phyloP scores from a whole-genome alignment of 2,113 vertebrate species.

The Cryptoleucopteryx plumbea region DNA sequence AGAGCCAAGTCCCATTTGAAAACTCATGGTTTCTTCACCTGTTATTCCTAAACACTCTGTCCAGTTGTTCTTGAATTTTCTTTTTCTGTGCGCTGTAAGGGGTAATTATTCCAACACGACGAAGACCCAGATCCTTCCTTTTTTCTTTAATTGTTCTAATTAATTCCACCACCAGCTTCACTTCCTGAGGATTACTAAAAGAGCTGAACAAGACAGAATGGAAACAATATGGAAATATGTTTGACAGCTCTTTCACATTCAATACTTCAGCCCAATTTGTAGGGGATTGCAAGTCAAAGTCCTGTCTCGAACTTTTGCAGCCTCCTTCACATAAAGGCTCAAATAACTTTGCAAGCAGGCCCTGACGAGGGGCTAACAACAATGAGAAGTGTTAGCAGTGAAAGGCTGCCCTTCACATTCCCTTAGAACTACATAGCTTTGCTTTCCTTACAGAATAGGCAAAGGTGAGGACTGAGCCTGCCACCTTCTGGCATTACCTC shows the following conservation, averaged over 20 bases:
- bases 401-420: neutral
- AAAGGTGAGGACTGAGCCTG: neutral
- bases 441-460: neutral
- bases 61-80: slow-evolving; percentile 70
- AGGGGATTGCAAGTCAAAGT: neutral
- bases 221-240: neutral
- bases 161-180: slow-evolving; percentile 79
- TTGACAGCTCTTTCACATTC: neutral
- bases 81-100: slow-evolving; percentile 86
- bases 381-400: neutral
- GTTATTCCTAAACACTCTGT: slow-evolving; percentile 62
- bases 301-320: neutral
- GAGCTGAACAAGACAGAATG: slow-evolving; percentile 67
- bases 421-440: neutral
- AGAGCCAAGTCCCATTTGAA: neutral
- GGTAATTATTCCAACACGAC: slow-evolving; percentile 83
- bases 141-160: slow-evolving; percentile 76
- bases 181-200: slow-evolving; percentile 79
- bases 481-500: slow-evolving; percentile 26
- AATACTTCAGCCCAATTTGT: neutral
- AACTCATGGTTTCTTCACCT: neutral
- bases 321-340: neutral
- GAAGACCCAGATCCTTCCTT: slow-evolving; percentile 55
- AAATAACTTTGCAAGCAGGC: neutral
- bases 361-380: neutral